Percentiles rank a stretch among this genome's conserved stretches.
Evolutionary conservation across 2,113 vertebrate genomes (phyloP).

Genomic region (Callionymus lyra): DNA sequence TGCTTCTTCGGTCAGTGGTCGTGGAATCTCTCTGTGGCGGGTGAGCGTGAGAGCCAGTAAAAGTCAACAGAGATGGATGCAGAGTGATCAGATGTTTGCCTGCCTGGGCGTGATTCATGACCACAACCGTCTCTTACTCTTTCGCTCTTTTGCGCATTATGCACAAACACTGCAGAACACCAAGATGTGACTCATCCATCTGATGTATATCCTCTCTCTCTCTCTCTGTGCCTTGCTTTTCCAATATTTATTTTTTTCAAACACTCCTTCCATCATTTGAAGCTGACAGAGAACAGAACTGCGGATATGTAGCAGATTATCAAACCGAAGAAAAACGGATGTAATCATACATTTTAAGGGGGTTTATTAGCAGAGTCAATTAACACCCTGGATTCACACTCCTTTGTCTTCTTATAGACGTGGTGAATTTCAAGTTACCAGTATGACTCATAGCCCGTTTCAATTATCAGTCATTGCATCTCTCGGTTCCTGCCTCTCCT

Average conservation of each 20-base stretch:
- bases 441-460: slow-evolving; percentile 54
- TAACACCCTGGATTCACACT: slow-evolving; percentile 11
- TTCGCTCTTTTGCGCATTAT: slow-evolving; percentile 35
- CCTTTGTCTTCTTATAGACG: slow-evolving; percentile 2
- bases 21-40: too few relatives aligned
- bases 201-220: slow-evolving; percentile 21
- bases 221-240: slow-evolving; percentile 2
- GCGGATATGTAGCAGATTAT: slow-evolving; percentile 1
- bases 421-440: slow-evolving; percentile 31
- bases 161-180: slow-evolving; percentile 51
- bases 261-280: neutral
- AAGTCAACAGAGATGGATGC: slow-evolving; percentile 13
- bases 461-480: slow-evolving; percentile 35
- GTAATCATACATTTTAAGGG: slow-evolving; percentile 3
- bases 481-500: too few relatives aligned
- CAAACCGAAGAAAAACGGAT: too few relatives aligned
- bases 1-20: neutral
- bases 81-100: slow-evolving; percentile 1
- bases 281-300: neutral
- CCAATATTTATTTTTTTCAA: slow-evolving; percentile 8
- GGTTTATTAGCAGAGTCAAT: neutral
- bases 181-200: slow-evolving; percentile 63
- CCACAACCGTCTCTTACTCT: neutral
- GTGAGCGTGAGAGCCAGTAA: slow-evolving; percentile 4
- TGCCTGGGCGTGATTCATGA: slow-evolving; percentile 11